Percentiles rank a stretch among this genome's conserved stretches.
phyloP scores from a whole-genome alignment of 2,797 vertebrate genomes.

The Clarias fuscus region DNA sequence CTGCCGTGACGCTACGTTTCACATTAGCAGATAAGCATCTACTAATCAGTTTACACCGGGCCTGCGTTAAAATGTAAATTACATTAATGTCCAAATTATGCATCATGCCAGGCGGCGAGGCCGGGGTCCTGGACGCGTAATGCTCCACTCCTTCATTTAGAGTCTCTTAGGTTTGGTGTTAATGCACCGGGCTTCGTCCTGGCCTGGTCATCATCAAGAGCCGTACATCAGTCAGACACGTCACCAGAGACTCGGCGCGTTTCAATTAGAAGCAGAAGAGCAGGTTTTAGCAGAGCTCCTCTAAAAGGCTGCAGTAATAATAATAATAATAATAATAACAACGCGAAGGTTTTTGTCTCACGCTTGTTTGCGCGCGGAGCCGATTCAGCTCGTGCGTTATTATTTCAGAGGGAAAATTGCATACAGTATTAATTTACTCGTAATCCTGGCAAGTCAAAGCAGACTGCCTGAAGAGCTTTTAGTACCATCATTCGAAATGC shows the following conservation, averaged over 20 bases:
- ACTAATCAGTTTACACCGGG: slow-evolving; percentile 81
- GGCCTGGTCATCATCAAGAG: slow-evolving; percentile 75
- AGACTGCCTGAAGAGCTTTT: slow-evolving; percentile 66
- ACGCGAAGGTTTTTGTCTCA: slow-evolving; percentile 60
- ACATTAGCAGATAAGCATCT: slow-evolving; percentile 81
- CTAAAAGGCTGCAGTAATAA: slow-evolving; percentile 69
- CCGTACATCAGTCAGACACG: slow-evolving; percentile 68
- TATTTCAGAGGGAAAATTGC: slow-evolving; percentile 64
- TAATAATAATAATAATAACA: slow-evolving; percentile 1
- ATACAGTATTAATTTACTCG: slow-evolving; percentile 69
- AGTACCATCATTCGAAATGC: slow-evolving; percentile 65
- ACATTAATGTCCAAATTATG: slow-evolving; percentile 82
- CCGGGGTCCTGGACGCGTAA: slow-evolving; percentile 73
- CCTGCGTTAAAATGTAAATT: slow-evolving; percentile 84
- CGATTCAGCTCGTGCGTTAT: slow-evolving; percentile 59
- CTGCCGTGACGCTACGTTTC: slow-evolving; percentile 71
- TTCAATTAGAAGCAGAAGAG: slow-evolving; percentile 64
- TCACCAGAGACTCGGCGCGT: slow-evolving; percentile 61
- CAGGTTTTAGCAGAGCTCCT: slow-evolving; percentile 66
- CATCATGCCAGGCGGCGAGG: slow-evolving; percentile 74
- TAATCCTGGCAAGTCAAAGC: slow-evolving; percentile 65
- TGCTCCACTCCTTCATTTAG: slow-evolving; percentile 75
- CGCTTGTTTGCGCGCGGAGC: slow-evolving; percentile 64
- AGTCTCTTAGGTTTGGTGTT: slow-evolving; percentile 77
- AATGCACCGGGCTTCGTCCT: slow-evolving; percentile 75